phyloP scores from a whole-genome alignment of 2,888 invertebrate genomes.

The Mythimna vitellina region DNA sequence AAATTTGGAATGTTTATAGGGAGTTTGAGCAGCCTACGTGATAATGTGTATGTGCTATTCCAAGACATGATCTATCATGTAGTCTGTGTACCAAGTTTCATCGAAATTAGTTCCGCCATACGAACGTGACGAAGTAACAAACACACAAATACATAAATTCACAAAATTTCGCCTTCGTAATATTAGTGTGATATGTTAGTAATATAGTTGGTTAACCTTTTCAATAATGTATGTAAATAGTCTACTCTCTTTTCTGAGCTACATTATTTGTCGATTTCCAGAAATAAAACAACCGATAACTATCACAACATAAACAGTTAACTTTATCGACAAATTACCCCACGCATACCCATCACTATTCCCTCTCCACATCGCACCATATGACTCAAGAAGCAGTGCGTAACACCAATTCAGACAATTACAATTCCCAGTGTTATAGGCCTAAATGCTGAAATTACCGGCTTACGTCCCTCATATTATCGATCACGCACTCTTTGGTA shows the following conservation, averaged over 20 bases:
- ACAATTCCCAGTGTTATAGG: slow-evolving; percentile 76
- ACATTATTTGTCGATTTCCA: not conserved
- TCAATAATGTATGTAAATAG: no score
- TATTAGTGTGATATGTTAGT: no score
- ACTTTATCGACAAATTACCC: slow-evolving; percentile 21
- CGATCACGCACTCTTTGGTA: slow-evolving; percentile 83
- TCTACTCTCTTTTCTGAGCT: not conserved
- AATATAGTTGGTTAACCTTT: no score
- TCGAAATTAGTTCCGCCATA: no score
- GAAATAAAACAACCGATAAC: not conserved
- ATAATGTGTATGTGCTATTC: no score
- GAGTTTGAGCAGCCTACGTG: no score
- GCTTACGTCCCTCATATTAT: slow-evolving; percentile 77
- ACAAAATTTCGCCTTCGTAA: no score
- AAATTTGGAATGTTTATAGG: no score
- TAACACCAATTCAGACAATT: slow-evolving; percentile 65
- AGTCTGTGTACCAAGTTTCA: no score
- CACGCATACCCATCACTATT: slow-evolving; percentile 3
- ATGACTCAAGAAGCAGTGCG: slow-evolving; percentile 54
- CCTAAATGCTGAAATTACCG: slow-evolving; percentile 86
- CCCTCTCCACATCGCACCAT: slow-evolving; percentile 11
- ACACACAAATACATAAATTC: no score
- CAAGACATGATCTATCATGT: no score
- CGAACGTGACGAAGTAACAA: no score
- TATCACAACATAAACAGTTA: not conserved